Conservation (phyloP, 2,113 vertebrate species). For the Hemiscyllium ocellatum region DNA sequence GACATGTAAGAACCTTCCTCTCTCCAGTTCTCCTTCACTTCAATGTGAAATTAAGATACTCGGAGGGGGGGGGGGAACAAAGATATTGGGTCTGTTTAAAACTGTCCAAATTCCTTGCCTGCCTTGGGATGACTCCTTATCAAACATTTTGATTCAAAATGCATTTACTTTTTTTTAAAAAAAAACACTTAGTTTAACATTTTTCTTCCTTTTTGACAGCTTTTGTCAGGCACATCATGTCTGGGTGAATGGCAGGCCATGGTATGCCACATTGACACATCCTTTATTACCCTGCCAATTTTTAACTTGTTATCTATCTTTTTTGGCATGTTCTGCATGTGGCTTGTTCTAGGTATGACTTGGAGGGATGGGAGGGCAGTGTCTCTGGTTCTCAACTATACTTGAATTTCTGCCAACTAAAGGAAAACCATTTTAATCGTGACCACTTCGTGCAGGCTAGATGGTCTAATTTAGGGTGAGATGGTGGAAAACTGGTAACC, state of each 20-base stretch:
- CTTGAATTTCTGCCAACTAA: background rate
- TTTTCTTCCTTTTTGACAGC: slow-evolving; percentile 61
- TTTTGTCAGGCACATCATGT: slow-evolving; percentile 71
- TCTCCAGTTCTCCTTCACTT: slow-evolving; percentile 38
- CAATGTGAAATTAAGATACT: background rate
- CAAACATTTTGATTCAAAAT: background rate
- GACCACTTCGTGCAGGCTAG: background rate
- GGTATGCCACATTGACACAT: slow-evolving; percentile 3
- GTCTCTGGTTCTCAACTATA: background rate
- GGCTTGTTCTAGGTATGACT: slow-evolving; percentile 43
- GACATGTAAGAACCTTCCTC: rapidly evolving
- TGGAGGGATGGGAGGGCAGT: too few relatives aligned
- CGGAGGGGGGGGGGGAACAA: rapidly evolving
- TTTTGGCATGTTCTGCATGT: slow-evolving; percentile 59
- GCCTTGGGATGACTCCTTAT: background rate
- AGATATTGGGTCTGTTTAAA: background rate
- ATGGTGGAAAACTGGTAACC: too few relatives aligned
- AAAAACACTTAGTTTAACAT: slow-evolving; percentile 39
- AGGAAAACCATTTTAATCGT: slow-evolving; percentile 10
- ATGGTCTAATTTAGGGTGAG: background rate
- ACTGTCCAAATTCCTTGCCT: background rate
- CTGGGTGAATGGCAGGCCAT: slow-evolving; percentile 55
- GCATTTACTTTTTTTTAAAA: background rate
- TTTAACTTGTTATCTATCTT: slow-evolving; percentile 41
- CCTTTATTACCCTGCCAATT: slow-evolving; percentile 41